Conservation (phyloP, 92 coral and sea anemone genomes). For the Isaurus tuberculatus region DNA sequence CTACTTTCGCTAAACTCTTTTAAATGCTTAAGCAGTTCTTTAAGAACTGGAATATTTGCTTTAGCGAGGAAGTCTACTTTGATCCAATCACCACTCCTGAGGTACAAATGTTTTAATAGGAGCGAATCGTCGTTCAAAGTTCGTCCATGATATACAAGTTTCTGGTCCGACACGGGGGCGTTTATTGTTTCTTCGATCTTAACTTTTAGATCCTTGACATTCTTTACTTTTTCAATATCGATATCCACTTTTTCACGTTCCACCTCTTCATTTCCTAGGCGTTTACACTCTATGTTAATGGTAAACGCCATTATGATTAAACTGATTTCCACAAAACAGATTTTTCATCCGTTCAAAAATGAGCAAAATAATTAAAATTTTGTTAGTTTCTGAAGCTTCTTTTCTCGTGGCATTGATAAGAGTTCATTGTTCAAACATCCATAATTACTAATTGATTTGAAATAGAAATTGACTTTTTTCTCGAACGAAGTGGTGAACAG, state of each 20-base stretch:
- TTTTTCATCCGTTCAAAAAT: too few relatives aligned
- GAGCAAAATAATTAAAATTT: too few relatives aligned
- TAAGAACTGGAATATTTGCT: slow-evolving; percentile 41
- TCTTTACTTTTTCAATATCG: slow-evolving; percentile 26
- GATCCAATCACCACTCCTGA: slow-evolving; percentile 35
- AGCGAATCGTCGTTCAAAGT: slow-evolving; percentile 34
- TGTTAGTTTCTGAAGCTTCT: too few relatives aligned
- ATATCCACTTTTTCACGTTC: slow-evolving; percentile 10
- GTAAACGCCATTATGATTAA: slow-evolving; percentile 21
- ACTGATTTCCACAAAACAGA: too few relatives aligned
- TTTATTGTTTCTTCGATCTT: slow-evolving; percentile 14
- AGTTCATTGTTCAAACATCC: too few relatives aligned
- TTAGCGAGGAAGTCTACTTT: slow-evolving; percentile 45
- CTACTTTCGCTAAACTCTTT: slow-evolving; percentile 12
- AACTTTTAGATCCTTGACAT: slow-evolving; percentile 28
- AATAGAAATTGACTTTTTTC: too few relatives aligned
- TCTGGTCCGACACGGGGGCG: slow-evolving; percentile 42
- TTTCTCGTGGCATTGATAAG: too few relatives aligned
- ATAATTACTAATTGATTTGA: too few relatives aligned
- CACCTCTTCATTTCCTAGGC: slow-evolving; percentile 27
- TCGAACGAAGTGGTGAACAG: too few relatives aligned
- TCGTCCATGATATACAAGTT: slow-evolving; percentile 19
- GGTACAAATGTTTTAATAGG: slow-evolving; percentile 26
- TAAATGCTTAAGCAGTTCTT: slow-evolving; percentile 7
- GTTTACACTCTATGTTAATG: slow-evolving; percentile 24